Percentiles rank a stretch among this genome's conserved stretches.
Conservation (phyloP, 2,888 invertebrate genomes). For the Ommatoiulus sabulosus region DNA sequence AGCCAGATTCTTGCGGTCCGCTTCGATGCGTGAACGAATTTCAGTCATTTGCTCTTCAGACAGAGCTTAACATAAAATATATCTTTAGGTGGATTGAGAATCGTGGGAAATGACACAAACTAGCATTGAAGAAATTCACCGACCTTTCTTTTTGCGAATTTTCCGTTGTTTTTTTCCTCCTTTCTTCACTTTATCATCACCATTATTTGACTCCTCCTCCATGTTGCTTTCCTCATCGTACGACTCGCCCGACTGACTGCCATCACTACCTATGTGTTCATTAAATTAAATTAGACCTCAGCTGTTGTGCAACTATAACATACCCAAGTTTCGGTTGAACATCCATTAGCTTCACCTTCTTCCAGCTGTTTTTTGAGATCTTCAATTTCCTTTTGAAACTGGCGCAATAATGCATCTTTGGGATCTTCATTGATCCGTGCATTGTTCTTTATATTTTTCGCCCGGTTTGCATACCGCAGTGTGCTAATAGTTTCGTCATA, state of each 20-base stretch:
- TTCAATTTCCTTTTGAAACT: slow-evolving; percentile 97
- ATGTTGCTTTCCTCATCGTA: slow-evolving; percentile 57
- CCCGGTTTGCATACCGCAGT: slow-evolving; percentile 94
- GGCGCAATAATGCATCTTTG: slow-evolving; percentile 92
- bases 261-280: slow-evolving; percentile 62
- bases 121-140: neutral
- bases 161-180: slow-evolving; percentile 66
- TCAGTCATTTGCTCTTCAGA: slow-evolving; percentile 70
- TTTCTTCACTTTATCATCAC: neutral
- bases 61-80: slow-evolving; percentile 60
- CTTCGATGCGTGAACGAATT: slow-evolving; percentile 69
- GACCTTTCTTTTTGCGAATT: neutral
- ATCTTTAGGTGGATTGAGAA: neutral
- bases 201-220: neutral
- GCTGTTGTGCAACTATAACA: no score
- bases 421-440: slow-evolving; percentile 98
- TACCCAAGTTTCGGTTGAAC: no score
- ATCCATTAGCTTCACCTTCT: slow-evolving; percentile 72
- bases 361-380: slow-evolving; percentile 88
- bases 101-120: neutral
- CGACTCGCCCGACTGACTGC: slow-evolving; percentile 72
- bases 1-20: slow-evolving; percentile 68
- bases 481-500: slow-evolving; percentile 98
- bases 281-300: no score
- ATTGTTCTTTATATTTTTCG: slow-evolving; percentile 96